phyloP scores from a whole-genome alignment of 2,888 invertebrate species.

The Tenodera sinensis region DNA sequence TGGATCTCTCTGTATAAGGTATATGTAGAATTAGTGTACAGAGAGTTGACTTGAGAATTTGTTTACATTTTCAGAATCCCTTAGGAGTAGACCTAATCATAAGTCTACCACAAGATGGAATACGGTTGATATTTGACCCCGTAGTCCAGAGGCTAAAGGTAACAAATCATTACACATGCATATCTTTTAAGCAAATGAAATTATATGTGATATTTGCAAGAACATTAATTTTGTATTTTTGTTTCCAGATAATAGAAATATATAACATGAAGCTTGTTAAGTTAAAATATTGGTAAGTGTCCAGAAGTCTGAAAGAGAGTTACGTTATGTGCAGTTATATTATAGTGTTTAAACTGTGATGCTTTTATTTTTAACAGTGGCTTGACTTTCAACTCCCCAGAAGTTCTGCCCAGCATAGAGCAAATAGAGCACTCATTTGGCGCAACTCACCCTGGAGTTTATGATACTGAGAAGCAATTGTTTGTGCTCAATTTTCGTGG shows the following conservation, averaged over 20 bases:
- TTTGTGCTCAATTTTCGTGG: conserved; percentile 96
- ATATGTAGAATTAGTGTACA: no score
- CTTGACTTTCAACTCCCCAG: conserved; percentile 85
- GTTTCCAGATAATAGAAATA: conserved; percentile 82
- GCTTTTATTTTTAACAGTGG: conserved; percentile 52
- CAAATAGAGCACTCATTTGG: conserved; percentile 99
- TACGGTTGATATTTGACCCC: conserved; percentile 95
- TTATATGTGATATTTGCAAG: background rate
- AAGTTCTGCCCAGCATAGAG: conserved; percentile 93
- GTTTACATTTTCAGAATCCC: conserved; percentile 68
- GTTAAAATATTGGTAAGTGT: conserved; percentile 87
- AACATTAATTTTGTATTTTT: conserved; percentile 10
- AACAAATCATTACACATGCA: conserved; percentile 10
- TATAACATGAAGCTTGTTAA: conserved; percentile 96
- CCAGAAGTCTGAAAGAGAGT: background rate
- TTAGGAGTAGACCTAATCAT: conserved; percentile 92
- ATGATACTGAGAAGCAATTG: conserved; percentile 91
- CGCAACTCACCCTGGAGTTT: conserved; percentile 97
- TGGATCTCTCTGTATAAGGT: no score
- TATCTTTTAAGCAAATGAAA: background rate
- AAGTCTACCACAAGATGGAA: conserved; percentile 93
- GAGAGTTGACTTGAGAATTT: background rate
- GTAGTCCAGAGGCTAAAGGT: conserved; percentile 87
- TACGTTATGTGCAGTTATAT: background rate
- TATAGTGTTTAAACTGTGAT: background rate